A percentile compares a stretch with the other conserved stretches of the same genome.
These are phyloP conservation scores for Paragorgia papillata DNA, from an alignment of 92 coral and sea anemone genomes.

Conservation along the genomic window DNA sequence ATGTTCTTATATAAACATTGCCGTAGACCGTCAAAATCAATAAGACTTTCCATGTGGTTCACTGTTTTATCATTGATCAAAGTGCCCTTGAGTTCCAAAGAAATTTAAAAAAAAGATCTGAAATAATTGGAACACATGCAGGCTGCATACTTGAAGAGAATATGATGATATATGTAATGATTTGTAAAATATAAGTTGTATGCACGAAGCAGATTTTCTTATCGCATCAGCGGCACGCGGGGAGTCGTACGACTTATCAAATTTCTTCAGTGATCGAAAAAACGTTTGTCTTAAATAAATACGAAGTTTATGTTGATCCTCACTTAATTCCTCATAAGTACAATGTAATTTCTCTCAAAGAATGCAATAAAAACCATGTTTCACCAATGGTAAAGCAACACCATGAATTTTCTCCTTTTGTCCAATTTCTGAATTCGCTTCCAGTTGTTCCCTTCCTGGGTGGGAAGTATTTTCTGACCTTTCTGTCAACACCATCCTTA, in stretches of 20 bases:
- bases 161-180: too few species aligned
- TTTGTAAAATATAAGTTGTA: too few species aligned
- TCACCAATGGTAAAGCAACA: neutral
- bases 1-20: constrained; percentile 25
- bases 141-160: too few species aligned
- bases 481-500: constrained; percentile 34
- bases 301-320: constrained; percentile 11
- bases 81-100: too few species aligned
- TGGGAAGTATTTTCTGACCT: neutral
- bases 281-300: constrained; percentile 25
- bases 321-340: constrained; percentile 9
- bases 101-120: too few species aligned
- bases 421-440: neutral
- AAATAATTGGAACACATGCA: too few species aligned
- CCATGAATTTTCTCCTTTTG: neutral
- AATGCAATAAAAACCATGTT: neutral
- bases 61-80: too few species aligned
- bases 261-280: constrained; percentile 39
- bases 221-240: too few species aligned
- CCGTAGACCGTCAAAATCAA: constrained; percentile 16
- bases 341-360: neutral
- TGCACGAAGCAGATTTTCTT: too few species aligned
- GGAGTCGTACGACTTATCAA: too few species aligned
- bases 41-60: constrained; percentile 29
- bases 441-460: neutral